Conservation (phyloP, 2,113 vertebrate species). For the Rhea pennata region DNA sequence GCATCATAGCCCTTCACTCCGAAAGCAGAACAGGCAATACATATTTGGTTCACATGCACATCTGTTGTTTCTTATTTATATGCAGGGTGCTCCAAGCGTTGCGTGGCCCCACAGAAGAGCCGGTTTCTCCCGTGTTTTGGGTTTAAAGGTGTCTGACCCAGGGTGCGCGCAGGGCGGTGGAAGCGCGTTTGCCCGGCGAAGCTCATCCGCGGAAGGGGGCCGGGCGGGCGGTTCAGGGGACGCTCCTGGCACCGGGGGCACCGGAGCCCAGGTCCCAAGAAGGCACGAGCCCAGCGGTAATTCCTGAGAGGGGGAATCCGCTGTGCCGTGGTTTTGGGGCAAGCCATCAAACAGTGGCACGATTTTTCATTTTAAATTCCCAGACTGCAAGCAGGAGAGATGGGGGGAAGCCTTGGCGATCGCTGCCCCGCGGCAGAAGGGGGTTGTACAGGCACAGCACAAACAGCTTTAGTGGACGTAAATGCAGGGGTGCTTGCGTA, state of each 20-base stretch:
- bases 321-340: neutral
- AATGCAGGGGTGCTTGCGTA: rapidly evolving
- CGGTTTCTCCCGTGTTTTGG: neutral
- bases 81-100: too few relatives aligned
- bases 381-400: neutral
- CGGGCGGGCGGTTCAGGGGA: too few relatives aligned
- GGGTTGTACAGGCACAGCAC: neutral
- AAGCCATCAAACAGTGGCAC: neutral
- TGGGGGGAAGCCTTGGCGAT: neutral
- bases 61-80: too few relatives aligned
- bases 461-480: neutral
- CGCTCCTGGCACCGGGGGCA: neutral
- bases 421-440: rapidly evolving
- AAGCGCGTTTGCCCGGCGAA: neutral
- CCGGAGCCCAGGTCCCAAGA: too few relatives aligned
- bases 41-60: too few relatives aligned
- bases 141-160: rapidly evolving
- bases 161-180: neutral
- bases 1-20: too few relatives aligned
- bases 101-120: neutral
- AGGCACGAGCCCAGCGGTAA: too few relatives aligned
- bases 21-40: too few relatives aligned
- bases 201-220: neutral
- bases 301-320: too few relatives aligned
- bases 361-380: neutral